Evolutionary conservation across 2,888 invertebrate genomes (phyloP), one percentile per base, ranked within the genome.

Genomic region (Smittia aterrima): DNA sequence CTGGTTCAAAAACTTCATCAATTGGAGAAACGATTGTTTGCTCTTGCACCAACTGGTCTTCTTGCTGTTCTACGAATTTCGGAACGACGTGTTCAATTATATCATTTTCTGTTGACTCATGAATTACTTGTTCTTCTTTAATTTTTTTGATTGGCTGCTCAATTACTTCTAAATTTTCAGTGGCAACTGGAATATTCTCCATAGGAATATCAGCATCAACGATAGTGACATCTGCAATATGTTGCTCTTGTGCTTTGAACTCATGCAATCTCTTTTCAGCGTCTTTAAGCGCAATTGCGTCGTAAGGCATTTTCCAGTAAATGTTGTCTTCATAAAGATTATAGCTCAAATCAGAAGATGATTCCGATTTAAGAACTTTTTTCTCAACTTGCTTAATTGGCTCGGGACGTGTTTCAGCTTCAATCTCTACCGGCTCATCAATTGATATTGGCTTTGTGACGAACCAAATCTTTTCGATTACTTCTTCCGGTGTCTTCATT

Each of bases 261-360:
- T 67, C 16, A 20, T 47, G 1, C 1, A 41, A 47, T n/a, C 13
- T 1, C 2, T 24, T 68, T 13, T 68, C 68, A 3, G 68, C 68
- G 13, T 70, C 70, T 41, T 22, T 53, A 3, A 54, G 4, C n/a
- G 53, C 70, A 32, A 25, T 7, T 1, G 16, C 16, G 7, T 70
- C 54, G 20, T 54, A 70, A 24, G 70, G 70, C 4, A 27, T n/a
- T 27, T 32, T 53, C 70, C 70, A 70, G 41, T 53, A 70, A 70
- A 54, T 7, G 16, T 54, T 25, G 16, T 70, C 54, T 16, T 25
- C 27, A 25, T 70, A 70, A 1, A 70, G 3, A 54, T 70, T 70
- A 6, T 13, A 18, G 38, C n/a, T 66, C 32, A 66, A 27, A 16
- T 66, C 66, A n/a, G 25, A 58, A 13, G 58, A 20, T 6, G 58